Percentiles rank a stretch among this genome's conserved stretches.
Evolutionary conservation across 2,888 invertebrate species (phyloP).

Genomic region (Melinopterus prodromus): DNA sequence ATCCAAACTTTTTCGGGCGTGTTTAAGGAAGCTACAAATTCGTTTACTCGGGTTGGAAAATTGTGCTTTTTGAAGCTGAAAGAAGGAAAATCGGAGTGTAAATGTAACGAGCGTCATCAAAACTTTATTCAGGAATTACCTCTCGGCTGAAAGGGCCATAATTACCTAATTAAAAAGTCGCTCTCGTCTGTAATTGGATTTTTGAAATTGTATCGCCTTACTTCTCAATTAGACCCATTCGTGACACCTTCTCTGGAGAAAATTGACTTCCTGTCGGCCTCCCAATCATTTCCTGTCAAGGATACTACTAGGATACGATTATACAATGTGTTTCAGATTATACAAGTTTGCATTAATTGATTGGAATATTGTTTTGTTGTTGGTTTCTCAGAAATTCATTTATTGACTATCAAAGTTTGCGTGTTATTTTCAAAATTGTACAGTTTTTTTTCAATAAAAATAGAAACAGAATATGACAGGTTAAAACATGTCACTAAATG

Average conservation of each 20-base stretch:
- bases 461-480: no score
- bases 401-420: no score
- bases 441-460: no score
- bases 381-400: no score
- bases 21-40: not conserved
- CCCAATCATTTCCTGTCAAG: not conserved
- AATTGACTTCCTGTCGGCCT: not conserved
- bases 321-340: no score
- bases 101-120: not conserved
- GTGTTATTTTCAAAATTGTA: no score
- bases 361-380: no score
- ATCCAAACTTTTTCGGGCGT: not conserved
- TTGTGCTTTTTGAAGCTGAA: not conserved
- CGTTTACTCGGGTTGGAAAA: not conserved
- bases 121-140: not conserved
- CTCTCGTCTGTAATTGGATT: not conserved
- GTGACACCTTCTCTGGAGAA: not conserved
- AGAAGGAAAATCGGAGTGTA: not conserved
- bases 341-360: no score
- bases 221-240: not conserved
- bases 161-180: not conserved
- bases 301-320: no score
- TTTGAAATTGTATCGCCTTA: not conserved
- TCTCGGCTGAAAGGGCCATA: not conserved
- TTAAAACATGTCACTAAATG: no score